Conservation (phyloP, 2,888 invertebrate species). For the Cheilosia vernalis region DNA sequence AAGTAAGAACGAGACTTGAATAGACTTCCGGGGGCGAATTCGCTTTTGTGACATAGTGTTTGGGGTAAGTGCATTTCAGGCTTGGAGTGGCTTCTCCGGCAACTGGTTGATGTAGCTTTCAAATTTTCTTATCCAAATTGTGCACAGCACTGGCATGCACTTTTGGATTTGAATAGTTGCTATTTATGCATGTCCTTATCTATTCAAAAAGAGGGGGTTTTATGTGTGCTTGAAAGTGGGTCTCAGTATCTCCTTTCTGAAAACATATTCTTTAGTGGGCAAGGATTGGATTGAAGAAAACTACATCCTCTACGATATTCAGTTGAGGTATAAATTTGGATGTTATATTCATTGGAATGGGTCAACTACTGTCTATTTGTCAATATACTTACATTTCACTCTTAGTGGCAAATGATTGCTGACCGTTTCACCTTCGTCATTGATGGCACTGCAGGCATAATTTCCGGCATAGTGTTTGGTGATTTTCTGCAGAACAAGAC, state of each 20-base stretch:
- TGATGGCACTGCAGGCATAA: conserved; percentile 94
- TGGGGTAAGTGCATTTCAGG: conserved; percentile 20
- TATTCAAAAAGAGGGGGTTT: neutral
- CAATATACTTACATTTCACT: conserved; percentile 91
- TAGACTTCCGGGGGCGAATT: conserved; percentile 10
- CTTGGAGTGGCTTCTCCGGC: too few relatives aligned
- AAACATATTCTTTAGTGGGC: neutral
- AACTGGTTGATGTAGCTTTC: neutral
- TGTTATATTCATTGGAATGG: too few relatives aligned
- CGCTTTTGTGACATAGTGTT: conserved; percentile 2
- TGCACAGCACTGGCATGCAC: neutral
- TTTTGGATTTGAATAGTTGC: neutral
- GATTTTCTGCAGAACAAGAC: conserved; percentile 94
- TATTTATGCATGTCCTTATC: neutral
- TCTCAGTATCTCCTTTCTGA: neutral
- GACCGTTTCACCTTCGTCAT: conserved; percentile 93
- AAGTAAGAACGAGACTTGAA: conserved; percentile 9
- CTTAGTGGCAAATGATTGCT: conserved; percentile 93
- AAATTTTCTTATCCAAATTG: neutral
- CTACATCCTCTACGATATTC: too few relatives aligned
- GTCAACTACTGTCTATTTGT: too few relatives aligned
- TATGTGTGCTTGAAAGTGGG: neutral
- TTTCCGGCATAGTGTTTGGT: conserved; percentile 93
- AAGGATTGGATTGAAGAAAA: too few relatives aligned
- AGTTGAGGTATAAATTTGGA: too few relatives aligned